phyloP scores from a whole-genome alignment of 2,113 vertebrate genomes.

The Camelus bactrianus region DNA sequence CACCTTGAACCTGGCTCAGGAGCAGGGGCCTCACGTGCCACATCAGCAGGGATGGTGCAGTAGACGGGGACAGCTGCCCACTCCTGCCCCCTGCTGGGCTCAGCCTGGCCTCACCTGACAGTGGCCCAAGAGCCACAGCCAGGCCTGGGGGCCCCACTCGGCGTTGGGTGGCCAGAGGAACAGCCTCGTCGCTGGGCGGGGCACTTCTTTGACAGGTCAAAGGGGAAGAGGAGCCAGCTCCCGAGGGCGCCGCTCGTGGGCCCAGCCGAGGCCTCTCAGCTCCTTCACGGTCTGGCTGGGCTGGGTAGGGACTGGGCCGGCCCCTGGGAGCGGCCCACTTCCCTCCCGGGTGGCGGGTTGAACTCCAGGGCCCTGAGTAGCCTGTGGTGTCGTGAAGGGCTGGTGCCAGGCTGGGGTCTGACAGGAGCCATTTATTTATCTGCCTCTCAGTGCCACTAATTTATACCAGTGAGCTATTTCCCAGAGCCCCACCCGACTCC shows the following conservation, averaged over 20 bases:
- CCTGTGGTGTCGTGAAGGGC: not conserved
- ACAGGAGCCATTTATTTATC: accelerated
- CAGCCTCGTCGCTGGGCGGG: not conserved
- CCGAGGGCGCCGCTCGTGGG: accelerated
- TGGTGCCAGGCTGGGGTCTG: accelerated
- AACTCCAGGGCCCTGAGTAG: not conserved
- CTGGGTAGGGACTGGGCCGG: not conserved
- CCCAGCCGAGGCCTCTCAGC: too few species aligned
- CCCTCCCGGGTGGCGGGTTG: accelerated
- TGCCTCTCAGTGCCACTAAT: accelerated
- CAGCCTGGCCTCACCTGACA: not conserved
- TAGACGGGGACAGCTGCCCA: too few species aligned
- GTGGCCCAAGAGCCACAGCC: not conserved
- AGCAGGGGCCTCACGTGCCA: not conserved
- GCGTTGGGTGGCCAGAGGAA: not conserved
- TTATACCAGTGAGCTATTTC: accelerated
- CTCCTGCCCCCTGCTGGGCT: not conserved
- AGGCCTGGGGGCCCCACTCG: too few species aligned
- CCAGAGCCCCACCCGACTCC: not conserved
- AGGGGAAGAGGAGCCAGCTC: not conserved
- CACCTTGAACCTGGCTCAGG: not conserved
- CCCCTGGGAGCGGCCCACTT: too few species aligned
- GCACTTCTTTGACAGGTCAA: not conserved
- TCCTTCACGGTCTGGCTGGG: not conserved
- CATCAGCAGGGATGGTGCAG: too few species aligned